Percentiles rank a stretch among this genome's conserved stretches.
Evolutionary conservation across 2,113 vertebrate species (phyloP).

Genomic region (Rallus limicola): DNA sequence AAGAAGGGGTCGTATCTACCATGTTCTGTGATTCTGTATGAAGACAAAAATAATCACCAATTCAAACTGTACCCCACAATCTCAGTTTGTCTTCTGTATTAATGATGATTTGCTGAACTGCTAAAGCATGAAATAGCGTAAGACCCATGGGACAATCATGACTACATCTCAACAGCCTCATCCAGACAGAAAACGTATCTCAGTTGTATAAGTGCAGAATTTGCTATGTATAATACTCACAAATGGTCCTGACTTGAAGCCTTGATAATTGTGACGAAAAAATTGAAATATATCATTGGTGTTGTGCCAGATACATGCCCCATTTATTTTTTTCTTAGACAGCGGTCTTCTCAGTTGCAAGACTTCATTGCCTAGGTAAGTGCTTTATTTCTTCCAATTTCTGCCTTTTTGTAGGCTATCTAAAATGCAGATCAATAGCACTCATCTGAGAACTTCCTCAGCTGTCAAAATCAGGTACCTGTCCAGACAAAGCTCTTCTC

Average conservation of each 20-base stretch:
- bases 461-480: not conserved
- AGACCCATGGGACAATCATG: not conserved
- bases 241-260: not conserved
- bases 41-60: not conserved
- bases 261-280: not conserved
- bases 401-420: not conserved
- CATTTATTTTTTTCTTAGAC: not conserved
- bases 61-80: not conserved
- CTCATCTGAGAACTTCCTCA: not conserved
- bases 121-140: not conserved
- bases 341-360: not conserved
- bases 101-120: not conserved
- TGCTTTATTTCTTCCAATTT: not conserved
- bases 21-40: not conserved
- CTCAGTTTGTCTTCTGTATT: not conserved
- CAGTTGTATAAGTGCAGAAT: not conserved
- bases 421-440: constrained; percentile 2
- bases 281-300: not conserved
- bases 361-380: not conserved
- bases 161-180: not conserved
- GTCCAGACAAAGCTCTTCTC: not conserved
- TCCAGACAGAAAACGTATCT: not conserved
- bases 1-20: not conserved
- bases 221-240: not conserved
- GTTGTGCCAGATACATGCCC: not conserved